A percentile compares a stretch with the other conserved stretches of the same genome.
Evolutionary conservation across 1,140 invertebrate genomes (phyloP).

Genomic region (Venturia canescens): DNA sequence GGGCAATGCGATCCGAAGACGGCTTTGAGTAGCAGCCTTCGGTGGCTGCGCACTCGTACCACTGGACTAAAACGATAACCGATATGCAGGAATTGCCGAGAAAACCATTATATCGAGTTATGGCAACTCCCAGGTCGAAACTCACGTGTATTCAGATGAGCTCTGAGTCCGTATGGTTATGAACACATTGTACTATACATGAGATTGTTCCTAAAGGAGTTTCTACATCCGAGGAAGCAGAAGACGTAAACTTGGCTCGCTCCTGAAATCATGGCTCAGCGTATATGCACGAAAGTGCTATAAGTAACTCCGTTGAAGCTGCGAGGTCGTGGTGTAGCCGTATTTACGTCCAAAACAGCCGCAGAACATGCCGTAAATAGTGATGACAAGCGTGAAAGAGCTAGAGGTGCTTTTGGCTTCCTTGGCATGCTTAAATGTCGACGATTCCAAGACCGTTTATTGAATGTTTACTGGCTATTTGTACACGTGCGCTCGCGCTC

Average conservation of each 20-base stretch:
- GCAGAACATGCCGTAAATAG: conserved; percentile 26
- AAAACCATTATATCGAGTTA: conserved; percentile 72
- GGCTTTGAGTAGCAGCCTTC: conserved; percentile 41
- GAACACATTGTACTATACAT: conserved; percentile 37
- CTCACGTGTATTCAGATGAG: conserved; percentile 49
- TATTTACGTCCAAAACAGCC: conserved; percentile 30
- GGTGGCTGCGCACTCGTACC: background rate
- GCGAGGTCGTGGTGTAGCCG: background rate
- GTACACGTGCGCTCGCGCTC: conserved; percentile 57
- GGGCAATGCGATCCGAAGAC: conserved; percentile 49
- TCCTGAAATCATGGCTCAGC: conserved; percentile 32
- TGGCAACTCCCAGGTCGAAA: conserved; percentile 40
- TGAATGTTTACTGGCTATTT: conserved; percentile 71
- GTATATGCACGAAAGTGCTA: conserved; percentile 3
- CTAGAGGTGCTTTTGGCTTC: background rate
- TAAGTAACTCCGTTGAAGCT: conserved; percentile 69
- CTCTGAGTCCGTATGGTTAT: conserved; percentile 4
- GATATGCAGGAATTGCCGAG: conserved; percentile 61
- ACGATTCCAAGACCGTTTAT: conserved; percentile 69
- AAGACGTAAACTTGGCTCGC: conserved; percentile 61
- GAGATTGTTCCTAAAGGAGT: conserved; percentile 1
- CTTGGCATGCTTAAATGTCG: conserved; percentile 63
- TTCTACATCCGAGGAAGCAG: background rate
- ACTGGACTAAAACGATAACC: conserved; percentile 57
- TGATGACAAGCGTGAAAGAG: background rate